Percentiles rank a stretch among this genome's conserved stretches.
These are phyloP conservation scores for Chondrilla cf. caribensis DNA, from an alignment of 37 sponge, comb jelly and placozoan species.

Conservation along the genomic window DNA sequence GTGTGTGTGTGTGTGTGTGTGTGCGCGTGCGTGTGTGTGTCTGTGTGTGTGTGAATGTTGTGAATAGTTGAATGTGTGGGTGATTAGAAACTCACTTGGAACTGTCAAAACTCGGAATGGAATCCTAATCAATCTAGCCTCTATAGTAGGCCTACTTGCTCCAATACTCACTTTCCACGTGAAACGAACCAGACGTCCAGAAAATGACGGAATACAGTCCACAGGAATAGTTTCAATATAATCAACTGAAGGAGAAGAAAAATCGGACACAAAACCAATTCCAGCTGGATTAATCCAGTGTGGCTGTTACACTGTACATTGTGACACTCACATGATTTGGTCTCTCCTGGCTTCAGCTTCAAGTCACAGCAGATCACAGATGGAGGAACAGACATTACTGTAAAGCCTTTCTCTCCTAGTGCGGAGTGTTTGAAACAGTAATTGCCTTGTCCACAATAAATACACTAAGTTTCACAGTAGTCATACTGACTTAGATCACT, in stretches of 20 bases:
- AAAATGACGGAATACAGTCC: conserved; percentile 80
- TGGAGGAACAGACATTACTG: conserved; percentile 60
- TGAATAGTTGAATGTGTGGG: too few relatives aligned
- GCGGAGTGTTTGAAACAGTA: too few relatives aligned
- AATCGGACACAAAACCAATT: too few relatives aligned
- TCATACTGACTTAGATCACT: too few relatives aligned
- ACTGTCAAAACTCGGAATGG: conserved; percentile 80
- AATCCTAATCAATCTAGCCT: conserved; percentile 55
- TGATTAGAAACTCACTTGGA: conserved; percentile 43
- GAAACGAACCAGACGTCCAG: conserved; percentile 78
- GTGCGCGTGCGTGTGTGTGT: too few relatives aligned
- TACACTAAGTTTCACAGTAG: too few relatives aligned
- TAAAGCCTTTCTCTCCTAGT: conserved; percentile 81
- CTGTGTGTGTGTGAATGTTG: too few relatives aligned
- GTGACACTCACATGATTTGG: conserved; percentile 60
- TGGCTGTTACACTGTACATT: too few relatives aligned
- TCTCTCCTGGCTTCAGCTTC: conserved; percentile 66
- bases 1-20: too few relatives aligned
- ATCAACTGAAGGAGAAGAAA: conserved; percentile 30
- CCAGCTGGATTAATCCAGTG: too few relatives aligned
- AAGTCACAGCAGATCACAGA: conserved; percentile 79
- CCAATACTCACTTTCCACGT: conserved; percentile 89
- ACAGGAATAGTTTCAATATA: conserved; percentile 75
- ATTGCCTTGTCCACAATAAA: too few relatives aligned
- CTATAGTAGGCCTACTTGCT: conserved; percentile 57